Percentiles rank a stretch among this genome's conserved stretches.
Evolutionary conservation across 1,140 invertebrate genomes (phyloP).

Genomic region (Listronotus bonariensis): DNA sequence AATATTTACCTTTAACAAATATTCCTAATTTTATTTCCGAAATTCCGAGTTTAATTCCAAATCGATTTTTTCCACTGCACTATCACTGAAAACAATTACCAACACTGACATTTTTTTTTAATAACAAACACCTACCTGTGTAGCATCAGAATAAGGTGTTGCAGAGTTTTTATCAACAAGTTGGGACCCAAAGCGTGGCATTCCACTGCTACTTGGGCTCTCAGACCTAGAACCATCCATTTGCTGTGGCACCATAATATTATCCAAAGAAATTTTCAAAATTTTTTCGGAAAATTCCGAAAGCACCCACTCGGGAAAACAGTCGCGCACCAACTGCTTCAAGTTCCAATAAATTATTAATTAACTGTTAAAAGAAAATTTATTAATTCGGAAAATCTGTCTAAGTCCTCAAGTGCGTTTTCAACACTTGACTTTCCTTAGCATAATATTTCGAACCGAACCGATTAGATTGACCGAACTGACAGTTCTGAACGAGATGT

Average conservation of each 20-base stretch:
- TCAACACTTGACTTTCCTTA: slow-evolving; percentile 46
- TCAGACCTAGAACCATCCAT: slow-evolving; percentile 57
- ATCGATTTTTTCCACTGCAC: slow-evolving; percentile 2
- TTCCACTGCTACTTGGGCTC: slow-evolving; percentile 56
- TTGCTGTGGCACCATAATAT: slow-evolving; percentile 65
- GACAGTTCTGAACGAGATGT: slow-evolving; percentile 48
- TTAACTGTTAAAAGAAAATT: slow-evolving; percentile 9
- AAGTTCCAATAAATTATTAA: slow-evolving; percentile 1
- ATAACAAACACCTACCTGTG: slow-evolving; percentile 73
- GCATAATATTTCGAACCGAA: slow-evolving; percentile 39
- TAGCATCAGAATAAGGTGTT: slow-evolving; percentile 95
- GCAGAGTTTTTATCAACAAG: slow-evolving; percentile 85
- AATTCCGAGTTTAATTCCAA: slow-evolving; percentile 8
- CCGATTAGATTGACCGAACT: slow-evolving; percentile 44
- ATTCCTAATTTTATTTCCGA: not conserved
- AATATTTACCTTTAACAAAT: slow-evolving; percentile 5
- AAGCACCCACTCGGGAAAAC: slow-evolving; percentile 33
- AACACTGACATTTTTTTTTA: slow-evolving; percentile 5
- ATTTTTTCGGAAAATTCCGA: slow-evolving; percentile 17
- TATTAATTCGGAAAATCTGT: slow-evolving; percentile 31
- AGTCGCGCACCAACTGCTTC: slow-evolving; percentile 12
- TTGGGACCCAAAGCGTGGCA: slow-evolving; percentile 79
- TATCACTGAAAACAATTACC: not conserved
- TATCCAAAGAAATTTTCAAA: slow-evolving; percentile 29
- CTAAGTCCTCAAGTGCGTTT: slow-evolving; percentile 50